Conservation (phyloP, 2,888 invertebrate genomes). For the Lasioglossum lativentre region DNA sequence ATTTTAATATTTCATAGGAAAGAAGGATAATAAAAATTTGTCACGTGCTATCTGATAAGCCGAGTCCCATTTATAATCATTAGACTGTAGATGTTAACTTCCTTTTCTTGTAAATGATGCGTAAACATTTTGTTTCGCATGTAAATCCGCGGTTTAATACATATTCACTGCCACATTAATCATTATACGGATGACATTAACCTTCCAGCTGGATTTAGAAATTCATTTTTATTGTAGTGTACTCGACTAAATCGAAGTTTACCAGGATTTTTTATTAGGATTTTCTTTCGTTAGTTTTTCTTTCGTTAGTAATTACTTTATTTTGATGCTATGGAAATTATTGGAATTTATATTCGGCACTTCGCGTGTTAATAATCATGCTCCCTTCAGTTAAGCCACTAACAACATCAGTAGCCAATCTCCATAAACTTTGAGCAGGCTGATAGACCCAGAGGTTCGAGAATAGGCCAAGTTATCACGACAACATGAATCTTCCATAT, state of each 20-base stretch:
- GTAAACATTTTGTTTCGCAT: not conserved
- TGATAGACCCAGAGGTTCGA: not conserved
- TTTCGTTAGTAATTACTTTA: not conserved
- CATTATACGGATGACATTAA: not conserved
- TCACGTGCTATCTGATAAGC: not conserved
- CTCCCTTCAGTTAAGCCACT: not conserved
- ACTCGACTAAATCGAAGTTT: not conserved
- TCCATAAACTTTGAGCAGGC: not conserved
- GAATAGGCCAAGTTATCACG: not conserved
- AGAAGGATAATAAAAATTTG: not conserved
- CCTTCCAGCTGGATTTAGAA: not conserved
- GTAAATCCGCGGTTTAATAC: not conserved
- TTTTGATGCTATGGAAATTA: not conserved
- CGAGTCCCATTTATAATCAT: not conserved
- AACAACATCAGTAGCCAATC: not conserved
- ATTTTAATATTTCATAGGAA: slow-evolving; percentile 11
- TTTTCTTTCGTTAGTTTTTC: not conserved
- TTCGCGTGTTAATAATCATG: not conserved
- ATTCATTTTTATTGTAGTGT: not conserved
- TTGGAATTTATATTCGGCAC: not conserved
- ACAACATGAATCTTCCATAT: not conserved
- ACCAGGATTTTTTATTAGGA: too few species aligned
- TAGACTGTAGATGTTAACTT: not conserved
- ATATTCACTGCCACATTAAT: not conserved
- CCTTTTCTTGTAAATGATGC: not conserved